Evolutionary conservation across 1,140 invertebrate genomes (phyloP).

Genomic region (Globodera ellingtonae): DNA sequence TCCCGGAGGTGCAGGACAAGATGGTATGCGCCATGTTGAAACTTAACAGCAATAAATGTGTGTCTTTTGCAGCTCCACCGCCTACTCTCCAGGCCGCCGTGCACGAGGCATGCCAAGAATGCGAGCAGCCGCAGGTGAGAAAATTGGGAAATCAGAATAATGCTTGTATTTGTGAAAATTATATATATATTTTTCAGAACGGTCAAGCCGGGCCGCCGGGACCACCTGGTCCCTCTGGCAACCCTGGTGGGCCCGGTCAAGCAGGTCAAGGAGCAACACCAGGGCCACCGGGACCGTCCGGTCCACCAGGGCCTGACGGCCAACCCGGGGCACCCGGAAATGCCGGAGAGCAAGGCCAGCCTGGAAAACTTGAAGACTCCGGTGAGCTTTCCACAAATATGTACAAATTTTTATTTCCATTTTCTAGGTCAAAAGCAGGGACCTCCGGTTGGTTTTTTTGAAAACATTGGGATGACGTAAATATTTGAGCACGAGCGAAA

Average conservation of each 20-base stretch:
- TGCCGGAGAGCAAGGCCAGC: slow-evolving; percentile 20
- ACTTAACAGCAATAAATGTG: neutral
- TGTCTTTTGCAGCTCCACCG: neutral
- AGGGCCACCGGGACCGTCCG: slow-evolving; percentile 22
- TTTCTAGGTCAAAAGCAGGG: no score
- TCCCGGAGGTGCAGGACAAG: slow-evolving; percentile 10
- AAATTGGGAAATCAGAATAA: no score
- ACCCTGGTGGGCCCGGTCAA: neutral
- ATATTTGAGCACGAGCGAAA: no score
- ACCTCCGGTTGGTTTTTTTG: no score
- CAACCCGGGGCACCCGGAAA: neutral
- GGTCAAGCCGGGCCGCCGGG: slow-evolving; percentile 38
- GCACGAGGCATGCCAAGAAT: neutral
- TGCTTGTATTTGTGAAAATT: no score
- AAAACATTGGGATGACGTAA: no score
- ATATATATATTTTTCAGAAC: slow-evolving; percentile 16
- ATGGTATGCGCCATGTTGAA: neutral
- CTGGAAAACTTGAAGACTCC: neutral
- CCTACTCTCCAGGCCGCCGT: neutral
- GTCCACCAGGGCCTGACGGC: slow-evolving; percentile 13
- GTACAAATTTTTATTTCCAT: no score
- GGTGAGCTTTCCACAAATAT: slow-evolving; percentile 1
- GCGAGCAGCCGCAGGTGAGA: slow-evolving; percentile 4
- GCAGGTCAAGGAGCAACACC: neutral
- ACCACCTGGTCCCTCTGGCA: neutral